Evolutionary conservation across 2,113 vertebrate species (phyloP).

Genomic region (Takifugu bimaculatus): DNA sequence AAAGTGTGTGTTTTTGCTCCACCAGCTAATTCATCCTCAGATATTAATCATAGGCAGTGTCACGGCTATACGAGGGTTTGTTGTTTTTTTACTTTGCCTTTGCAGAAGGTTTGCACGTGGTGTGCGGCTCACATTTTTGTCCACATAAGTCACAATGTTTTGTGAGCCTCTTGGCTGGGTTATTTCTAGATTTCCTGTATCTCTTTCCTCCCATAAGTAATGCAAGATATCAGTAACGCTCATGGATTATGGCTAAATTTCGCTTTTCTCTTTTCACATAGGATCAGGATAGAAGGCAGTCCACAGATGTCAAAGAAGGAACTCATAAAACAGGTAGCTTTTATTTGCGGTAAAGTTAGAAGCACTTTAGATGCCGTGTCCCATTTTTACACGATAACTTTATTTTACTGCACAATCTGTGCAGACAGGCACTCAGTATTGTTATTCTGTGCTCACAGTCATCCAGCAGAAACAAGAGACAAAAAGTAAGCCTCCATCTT

Average conservation of each 20-base stretch:
- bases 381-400: neutral
- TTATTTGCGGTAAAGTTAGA: neutral
- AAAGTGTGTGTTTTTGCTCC: conserved; percentile 39
- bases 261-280: conserved; percentile 25
- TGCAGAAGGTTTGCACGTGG: neutral
- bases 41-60: conserved; percentile 59
- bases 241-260: conserved; percentile 4
- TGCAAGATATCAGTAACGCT: neutral
- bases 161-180: neutral
- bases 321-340: conserved; percentile 64
- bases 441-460: conserved; percentile 69
- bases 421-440: conserved; percentile 8
- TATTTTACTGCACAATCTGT: neutral
- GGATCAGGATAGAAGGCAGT: conserved; percentile 66
- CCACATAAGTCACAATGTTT: neutral
- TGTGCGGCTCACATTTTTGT: conserved; percentile 21
- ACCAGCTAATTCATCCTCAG: conserved; percentile 57
- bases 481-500: conserved; percentile 78
- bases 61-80: conserved; percentile 52
- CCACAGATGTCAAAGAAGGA: conserved; percentile 56
- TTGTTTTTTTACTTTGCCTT: conserved; percentile 45
- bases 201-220: neutral
- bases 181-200: neutral
- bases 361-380: neutral
- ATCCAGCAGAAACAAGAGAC: conserved; percentile 77